phyloP scores from a whole-genome alignment of 2,113 vertebrate species.

The Mustela nigripes region DNA sequence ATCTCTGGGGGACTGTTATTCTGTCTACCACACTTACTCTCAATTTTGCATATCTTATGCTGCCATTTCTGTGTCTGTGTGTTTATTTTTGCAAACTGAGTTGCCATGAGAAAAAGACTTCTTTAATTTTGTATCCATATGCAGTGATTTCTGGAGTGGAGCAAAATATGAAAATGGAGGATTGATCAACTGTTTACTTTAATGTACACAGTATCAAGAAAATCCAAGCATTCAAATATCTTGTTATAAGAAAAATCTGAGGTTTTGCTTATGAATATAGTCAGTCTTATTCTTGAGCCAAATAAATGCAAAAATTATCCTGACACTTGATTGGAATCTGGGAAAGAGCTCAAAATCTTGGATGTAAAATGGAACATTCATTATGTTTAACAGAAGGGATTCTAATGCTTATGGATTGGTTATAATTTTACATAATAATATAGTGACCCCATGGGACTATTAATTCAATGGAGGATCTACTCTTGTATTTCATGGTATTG shows the following conservation, averaged over 20 bases:
- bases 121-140: slow-evolving; percentile 55
- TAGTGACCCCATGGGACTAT: not conserved
- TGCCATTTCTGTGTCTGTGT: not conserved
- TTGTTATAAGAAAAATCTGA: slow-evolving; percentile 39
- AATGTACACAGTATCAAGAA: slow-evolving; percentile 9
- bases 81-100: not conserved
- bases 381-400: not conserved
- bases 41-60: not conserved
- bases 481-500: not conserved
- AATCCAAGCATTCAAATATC: slow-evolving; percentile 51
- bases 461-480: not conserved
- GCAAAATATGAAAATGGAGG: not conserved
- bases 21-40: not conserved
- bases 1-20: not conserved
- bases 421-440: not conserved
- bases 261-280: slow-evolving; percentile 19
- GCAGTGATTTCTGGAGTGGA: not conserved
- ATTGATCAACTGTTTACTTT: not conserved
- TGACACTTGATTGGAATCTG: not conserved
- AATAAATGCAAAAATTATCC: not conserved
- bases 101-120: slow-evolving; percentile 30
- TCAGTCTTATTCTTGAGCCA: not conserved
- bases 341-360: not conserved
- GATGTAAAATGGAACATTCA: not conserved
- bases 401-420: not conserved